Evolutionary conservation across 2,113 vertebrate species (phyloP).

Genomic region (Mirza zaza): DNA sequence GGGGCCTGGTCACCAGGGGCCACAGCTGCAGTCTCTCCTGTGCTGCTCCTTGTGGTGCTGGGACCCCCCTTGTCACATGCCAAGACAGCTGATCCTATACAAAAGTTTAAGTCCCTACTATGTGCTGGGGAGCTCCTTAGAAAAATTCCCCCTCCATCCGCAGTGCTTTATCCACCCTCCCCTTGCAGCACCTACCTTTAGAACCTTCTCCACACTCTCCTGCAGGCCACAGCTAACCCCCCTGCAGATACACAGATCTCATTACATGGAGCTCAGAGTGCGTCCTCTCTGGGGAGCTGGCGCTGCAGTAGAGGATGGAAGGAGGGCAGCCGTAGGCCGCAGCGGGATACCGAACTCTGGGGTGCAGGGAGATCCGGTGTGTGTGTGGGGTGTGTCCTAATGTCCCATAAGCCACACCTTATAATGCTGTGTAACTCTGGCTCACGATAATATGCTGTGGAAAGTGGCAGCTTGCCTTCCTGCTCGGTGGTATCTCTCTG

Average conservation of each 20-base stretch:
- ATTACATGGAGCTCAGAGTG: not conserved
- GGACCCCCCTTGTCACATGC: not conserved
- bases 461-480: not conserved
- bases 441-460: not conserved
- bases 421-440: not conserved
- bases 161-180: not conserved
- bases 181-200: not conserved
- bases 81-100: not conserved
- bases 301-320: not conserved
- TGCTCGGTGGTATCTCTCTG: fast-evolving
- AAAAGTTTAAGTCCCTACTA: not conserved
- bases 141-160: not conserved
- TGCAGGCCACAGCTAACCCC: not conserved
- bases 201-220: not conserved
- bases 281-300: not conserved
- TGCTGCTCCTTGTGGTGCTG: not conserved
- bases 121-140: not conserved
- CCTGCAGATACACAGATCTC: not conserved
- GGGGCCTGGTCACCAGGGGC: not conserved
- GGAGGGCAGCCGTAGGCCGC: not conserved
- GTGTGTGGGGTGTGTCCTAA: fast-evolving
- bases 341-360: not conserved
- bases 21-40: not conserved
- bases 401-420: not conserved
- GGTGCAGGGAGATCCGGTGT: not conserved